Conservation (phyloP, 30 jellyfish, hydroid and myxozoan species). For the Hydra vulgaris region DNA sequence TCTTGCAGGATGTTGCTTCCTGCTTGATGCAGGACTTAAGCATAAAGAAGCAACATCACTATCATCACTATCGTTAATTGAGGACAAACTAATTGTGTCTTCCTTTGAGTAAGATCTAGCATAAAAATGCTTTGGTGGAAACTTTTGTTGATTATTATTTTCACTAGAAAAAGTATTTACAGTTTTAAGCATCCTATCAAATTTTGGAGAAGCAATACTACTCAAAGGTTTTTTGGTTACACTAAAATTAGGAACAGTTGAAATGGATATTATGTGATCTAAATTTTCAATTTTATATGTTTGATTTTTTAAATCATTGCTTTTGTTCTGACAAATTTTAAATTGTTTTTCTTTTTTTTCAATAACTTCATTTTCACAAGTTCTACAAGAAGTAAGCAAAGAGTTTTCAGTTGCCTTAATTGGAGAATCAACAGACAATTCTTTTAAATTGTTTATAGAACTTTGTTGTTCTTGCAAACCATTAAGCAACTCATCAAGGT, state of each 20-base stretch:
- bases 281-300: slow-evolving; percentile 2
- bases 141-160: not conserved
- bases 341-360: not conserved
- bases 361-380: not conserved
- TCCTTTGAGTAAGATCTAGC: slow-evolving; percentile 35
- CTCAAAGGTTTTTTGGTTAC: slow-evolving; percentile 22
- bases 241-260: slow-evolving; percentile 18
- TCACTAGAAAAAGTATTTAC: slow-evolving; percentile 1
- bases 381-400: not conserved
- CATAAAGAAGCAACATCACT: slow-evolving; percentile 21
- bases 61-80: slow-evolving; percentile 70
- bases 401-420: not conserved
- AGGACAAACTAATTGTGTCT: slow-evolving; percentile 74
- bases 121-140: slow-evolving; percentile 3
- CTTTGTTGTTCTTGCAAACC: not conserved
- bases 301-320: not conserved
- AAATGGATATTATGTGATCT: slow-evolving; percentile 18
- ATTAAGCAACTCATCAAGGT: not conserved
- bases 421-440: slow-evolving; percentile 8
- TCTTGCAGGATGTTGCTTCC: slow-evolving; percentile 71
- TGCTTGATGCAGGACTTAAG: slow-evolving; percentile 21
- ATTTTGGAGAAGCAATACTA: slow-evolving; percentile 7
- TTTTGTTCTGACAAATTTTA: not conserved
- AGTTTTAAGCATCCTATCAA: not conserved
- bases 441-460: not conserved